Base-by-base conservation (phyloP, 2,888 invertebrate genomes). In the Calliphora vomitoria region DNA sequence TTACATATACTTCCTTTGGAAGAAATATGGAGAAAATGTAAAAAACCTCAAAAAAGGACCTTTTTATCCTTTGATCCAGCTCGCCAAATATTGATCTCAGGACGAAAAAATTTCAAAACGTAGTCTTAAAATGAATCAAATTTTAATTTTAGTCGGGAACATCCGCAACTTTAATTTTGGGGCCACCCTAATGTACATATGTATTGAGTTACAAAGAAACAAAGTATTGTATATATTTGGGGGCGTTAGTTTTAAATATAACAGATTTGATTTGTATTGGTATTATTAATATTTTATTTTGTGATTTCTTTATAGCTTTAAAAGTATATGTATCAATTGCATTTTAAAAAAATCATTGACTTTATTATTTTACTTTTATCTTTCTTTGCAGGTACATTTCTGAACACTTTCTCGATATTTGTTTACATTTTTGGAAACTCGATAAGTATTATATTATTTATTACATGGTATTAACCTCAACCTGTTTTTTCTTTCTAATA, bases 331-430 rank as follows among this genome's bases (percentile, higher is more conserved):
- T 68, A 55, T 62, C 38, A 41, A 66, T 74, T 74, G 4, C 38
- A 47, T 58, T 60, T 62, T 41, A n/a, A 2, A 41, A 76, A 66
- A 68, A 53, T 58, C 64, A 78, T 47, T 80, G 38, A 50, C 55
- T 72, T 72, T 58, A 10, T 18, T 55, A 20, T 0, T 64, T 64
- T 78, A 31, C 31, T 18, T 38, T 64, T 35, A 15, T 80, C 31
- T 79, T 20, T 85, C 85, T 35, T 81, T 85, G 6, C 80, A 80
- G 85, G 85, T 85, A 85, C 60, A 62, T 60, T 68, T 35, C 25
- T 58, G 38, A 15, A n/a, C 5, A 8, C 13, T 13, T 41, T 41
- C 68, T 66, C 6, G 25, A 44, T 47, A 25, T 44, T 13, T 44
- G 11, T 20, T 66, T 41, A 13, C 41, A 66, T 66, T 44, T 11